Evolutionary conservation across 2,888 invertebrate species (phyloP).

Genomic region (Conus canariensis): DNA sequence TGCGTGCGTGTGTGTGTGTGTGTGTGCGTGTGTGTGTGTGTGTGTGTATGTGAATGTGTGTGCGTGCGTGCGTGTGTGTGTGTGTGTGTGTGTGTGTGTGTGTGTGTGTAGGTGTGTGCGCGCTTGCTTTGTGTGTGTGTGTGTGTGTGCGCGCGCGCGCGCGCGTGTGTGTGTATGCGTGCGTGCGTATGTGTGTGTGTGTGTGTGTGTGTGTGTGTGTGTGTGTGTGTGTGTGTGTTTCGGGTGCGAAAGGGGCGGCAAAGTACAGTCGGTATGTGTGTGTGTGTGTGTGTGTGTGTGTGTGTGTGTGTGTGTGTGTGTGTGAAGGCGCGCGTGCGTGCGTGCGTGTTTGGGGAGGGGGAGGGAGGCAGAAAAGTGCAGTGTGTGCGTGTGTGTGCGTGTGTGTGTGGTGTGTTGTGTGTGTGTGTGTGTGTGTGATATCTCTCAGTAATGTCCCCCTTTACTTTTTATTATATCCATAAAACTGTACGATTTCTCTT

Average conservation of each 20-base stretch:
- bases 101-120: too few relatives aligned
- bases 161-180: too few relatives aligned
- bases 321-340: background rate
- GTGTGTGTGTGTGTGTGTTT: background rate
- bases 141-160: background rate
- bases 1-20: too few relatives aligned
- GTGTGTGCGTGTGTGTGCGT: background rate
- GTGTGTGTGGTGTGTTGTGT: background rate
- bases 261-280: background rate
- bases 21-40: background rate
- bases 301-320: background rate
- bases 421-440: background rate
- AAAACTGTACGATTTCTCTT: too few relatives aligned
- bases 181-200: too few relatives aligned
- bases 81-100: too few relatives aligned
- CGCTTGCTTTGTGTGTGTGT: background rate
- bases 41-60: background rate
- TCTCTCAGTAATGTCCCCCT: too few relatives aligned
- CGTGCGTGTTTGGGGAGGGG: background rate
- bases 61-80: too few relatives aligned
- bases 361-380: too few relatives aligned
- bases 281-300: slow-evolving; percentile 6
- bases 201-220: too few relatives aligned
- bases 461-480: too few relatives aligned
- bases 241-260: too few relatives aligned